These are phyloP conservation scores for Tenualosa ilisha DNA, from an alignment of 2,797 vertebrate species.

Conservation along the genomic window DNA sequence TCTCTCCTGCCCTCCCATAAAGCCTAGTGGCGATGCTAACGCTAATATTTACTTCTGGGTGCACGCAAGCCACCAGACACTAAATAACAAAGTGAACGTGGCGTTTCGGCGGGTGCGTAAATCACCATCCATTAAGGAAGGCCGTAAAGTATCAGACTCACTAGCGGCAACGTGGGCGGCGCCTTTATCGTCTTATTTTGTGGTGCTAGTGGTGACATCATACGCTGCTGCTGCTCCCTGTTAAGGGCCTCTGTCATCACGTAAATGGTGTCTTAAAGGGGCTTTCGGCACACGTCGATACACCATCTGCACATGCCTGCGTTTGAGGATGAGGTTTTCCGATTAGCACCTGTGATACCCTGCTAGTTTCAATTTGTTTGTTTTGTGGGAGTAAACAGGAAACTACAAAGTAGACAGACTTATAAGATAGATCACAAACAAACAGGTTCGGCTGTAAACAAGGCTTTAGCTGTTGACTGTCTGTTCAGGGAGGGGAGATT, in stretches of 20 bases:
- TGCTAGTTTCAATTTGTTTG: not conserved
- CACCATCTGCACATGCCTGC: not conserved
- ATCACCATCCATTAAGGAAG: slow-evolving; percentile 74
- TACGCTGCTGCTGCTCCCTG: slow-evolving; percentile 67
- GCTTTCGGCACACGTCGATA: not conserved
- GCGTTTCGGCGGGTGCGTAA: slow-evolving; percentile 57
- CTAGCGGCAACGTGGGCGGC: slow-evolving; percentile 55
- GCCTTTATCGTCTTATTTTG: slow-evolving; percentile 74
- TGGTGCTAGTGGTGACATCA: slow-evolving; percentile 79
- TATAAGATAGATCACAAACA: not conserved
- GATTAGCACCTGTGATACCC: not conserved
- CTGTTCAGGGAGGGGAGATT: not conserved
- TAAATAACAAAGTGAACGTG: slow-evolving; percentile 63
- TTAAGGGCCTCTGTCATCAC: slow-evolving; percentile 58
- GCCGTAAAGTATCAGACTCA: slow-evolving; percentile 75
- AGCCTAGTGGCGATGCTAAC: slow-evolving; percentile 41
- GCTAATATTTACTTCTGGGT: slow-evolving; percentile 63
- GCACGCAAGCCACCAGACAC: slow-evolving; percentile 56
- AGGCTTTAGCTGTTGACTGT: not conserved
- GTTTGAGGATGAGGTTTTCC: not conserved
- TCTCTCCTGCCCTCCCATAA: not conserved
- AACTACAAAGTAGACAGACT: not conserved
- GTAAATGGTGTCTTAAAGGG: slow-evolving; percentile 30
- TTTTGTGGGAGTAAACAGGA: not conserved
- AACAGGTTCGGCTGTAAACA: not conserved